phyloP scores from a whole-genome alignment of 2,113 vertebrate species.

The Atrichornis clamosus region DNA sequence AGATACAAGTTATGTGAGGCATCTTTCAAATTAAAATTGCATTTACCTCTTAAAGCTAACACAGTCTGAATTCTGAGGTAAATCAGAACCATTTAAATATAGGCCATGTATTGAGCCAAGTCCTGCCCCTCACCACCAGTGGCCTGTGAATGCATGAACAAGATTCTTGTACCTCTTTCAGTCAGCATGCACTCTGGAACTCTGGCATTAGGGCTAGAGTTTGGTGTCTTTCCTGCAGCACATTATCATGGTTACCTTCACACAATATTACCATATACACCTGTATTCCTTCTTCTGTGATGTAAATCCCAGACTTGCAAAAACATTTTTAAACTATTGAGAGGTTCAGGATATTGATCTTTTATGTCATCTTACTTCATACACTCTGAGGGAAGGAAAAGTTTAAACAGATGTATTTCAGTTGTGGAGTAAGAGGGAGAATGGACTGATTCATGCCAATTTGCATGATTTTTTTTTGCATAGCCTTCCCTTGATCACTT shows the following conservation, averaged over 20 bases:
- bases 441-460: background rate
- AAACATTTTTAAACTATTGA: background rate
- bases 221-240: background rate
- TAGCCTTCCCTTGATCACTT: background rate
- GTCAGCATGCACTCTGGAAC: background rate
- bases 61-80: background rate
- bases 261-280: rapidly evolving
- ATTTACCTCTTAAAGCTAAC: background rate
- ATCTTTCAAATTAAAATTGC: background rate
- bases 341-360: background rate
- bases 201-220: background rate
- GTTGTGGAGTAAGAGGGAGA: background rate
- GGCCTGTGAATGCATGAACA: background rate
- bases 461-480: background rate
- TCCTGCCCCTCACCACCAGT: background rate
- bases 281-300: background rate
- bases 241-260: background rate
- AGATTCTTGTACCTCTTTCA: background rate
- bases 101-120: background rate
- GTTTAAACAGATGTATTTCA: background rate
- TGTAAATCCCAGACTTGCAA: background rate
- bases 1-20: background rate
- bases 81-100: background rate
- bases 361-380: background rate
- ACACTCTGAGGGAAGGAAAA: background rate